A percentile compares a stretch with the other conserved stretches of the same genome.
Evolutionary conservation across 2,888 invertebrate genomes (phyloP).

Genomic region (Drosophila aldrichi): DNA sequence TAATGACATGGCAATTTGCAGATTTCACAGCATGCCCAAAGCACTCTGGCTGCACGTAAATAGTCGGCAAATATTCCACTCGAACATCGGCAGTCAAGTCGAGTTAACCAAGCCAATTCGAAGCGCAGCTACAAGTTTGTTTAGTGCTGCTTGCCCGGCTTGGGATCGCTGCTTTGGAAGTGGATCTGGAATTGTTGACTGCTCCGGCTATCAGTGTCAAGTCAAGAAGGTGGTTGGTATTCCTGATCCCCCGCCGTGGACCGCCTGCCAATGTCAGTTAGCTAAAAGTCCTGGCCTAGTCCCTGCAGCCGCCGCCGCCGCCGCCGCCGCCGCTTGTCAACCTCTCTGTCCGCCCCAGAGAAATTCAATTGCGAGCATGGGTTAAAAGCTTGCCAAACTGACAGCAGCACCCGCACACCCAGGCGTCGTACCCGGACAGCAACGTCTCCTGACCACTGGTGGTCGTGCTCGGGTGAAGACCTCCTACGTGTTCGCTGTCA

Average conservation of each 20-base stretch:
- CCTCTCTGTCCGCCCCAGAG: conserved; percentile 25
- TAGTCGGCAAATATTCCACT: conserved; percentile 49
- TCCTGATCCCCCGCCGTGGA: conserved; percentile 39
- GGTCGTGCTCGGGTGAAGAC: conserved; percentile 51
- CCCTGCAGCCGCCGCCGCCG: too few relatives aligned
- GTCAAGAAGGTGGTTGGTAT: conserved; percentile 58
- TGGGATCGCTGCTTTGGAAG: conserved; percentile 12
- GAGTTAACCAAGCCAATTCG: conserved; percentile 79
- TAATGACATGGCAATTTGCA: conserved; percentile 84
- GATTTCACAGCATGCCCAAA: conserved; percentile 81
- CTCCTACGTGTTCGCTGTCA: conserved; percentile 58
- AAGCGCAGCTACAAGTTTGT: conserved; percentile 66
- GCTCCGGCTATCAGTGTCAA: conserved; percentile 72
- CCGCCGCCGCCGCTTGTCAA: conserved; percentile 12
- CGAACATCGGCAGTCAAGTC: conserved; percentile 55
- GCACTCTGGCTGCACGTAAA: conserved; percentile 36
- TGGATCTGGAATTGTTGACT: conserved; percentile 24
- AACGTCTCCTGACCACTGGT: conserved; percentile 21
- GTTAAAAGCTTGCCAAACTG: conserved; percentile 70
- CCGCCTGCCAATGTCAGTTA: conserved; percentile 74
- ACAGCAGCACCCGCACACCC: conserved; percentile 67
- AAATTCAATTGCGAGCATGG: conserved; percentile 67
- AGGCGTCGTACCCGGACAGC: conserved; percentile 11
- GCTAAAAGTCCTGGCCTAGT: conserved; percentile 54
- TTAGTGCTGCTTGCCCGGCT: conserved; percentile 45